Evolutionary conservation across 2,888 invertebrate genomes (phyloP), one percentile per base, ranked within the genome.

Genomic region (Onthophagus sagittarius): DNA sequence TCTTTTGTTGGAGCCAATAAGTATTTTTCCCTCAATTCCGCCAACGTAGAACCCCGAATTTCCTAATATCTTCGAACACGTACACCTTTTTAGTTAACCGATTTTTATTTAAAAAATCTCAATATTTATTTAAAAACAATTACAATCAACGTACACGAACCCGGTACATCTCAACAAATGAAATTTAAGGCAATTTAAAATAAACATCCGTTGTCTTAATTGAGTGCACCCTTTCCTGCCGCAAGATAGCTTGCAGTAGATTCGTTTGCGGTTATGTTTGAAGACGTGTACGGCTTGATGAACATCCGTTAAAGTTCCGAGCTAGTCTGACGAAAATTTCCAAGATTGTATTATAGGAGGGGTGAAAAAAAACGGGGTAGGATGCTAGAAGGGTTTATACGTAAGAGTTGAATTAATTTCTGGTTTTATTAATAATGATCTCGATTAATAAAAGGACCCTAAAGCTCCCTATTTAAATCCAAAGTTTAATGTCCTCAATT

Each of bases 1-100:
- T 79, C 80, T 79, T 80, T 79, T 80, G 79, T 81, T 77, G 77
- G 77, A 79, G 79, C 79, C 80, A 80, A 80, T 79, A 79, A 79
- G 79, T 79, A 79, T 78, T 78, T 76, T 70, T 69, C 39, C 39
- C 39, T 53, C 9, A 53, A 53, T 53, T 53, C 39, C 39, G 39
- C 39, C 11, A 53, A 53, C 39, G 39, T 53, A 53, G 39, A 11
- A 53, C 1, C 39, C 39, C 11, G 39, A 53, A 53, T 53, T 53
- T 53, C 11, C 39, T 53, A 53, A 53, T 53, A 53, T 53, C 39
- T 7, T 53, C 39, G 39, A 7, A 53, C 39, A 53, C 39, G 11
- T 11, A 9, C 9, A 53, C 39, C 23, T 23, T 23, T 23, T 23
- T 23, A 23, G 23, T 53, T 9, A 53, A 53, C 39, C 39, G 6